Base-by-base conservation (phyloP, 2,888 invertebrate genomes). In the Agapostemon virescens region DNA sequence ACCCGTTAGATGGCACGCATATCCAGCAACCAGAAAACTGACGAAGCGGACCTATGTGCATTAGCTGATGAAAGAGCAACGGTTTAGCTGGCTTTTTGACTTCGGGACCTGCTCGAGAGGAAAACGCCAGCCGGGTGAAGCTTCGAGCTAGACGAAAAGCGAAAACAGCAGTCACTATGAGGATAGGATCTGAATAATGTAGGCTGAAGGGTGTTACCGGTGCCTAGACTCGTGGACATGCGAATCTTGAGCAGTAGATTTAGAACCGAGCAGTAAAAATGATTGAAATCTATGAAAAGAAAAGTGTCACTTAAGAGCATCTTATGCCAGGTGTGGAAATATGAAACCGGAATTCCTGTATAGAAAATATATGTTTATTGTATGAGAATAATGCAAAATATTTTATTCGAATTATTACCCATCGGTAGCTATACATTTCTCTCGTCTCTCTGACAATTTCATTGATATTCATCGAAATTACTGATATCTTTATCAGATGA, bases 61-160 rank as follows among this genome's bases (percentile, higher is more conserved):
- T 86, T 86, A 86, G 86, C 81, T 86, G 83, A 86, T 86, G 86
- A 86, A 81, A 63, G 79, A 68, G 74, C 69, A 67, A 71, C 69
- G 75, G 74, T 83, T 86, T 77, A 81, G 84, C 81, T 61, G 64
- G 71, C 52, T 72, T 55, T 74, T 68, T 61, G 71, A 73, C 68
- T 40, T 77, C 72, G 58, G 74, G 61, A 71, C 64, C 82, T 67
- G 38, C 20, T 36, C 55, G 61, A 20, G 58, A 38, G 66, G 67
- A 55, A 73, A 70, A 67, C 68, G 49, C 52, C 26, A 30, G 36
- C 20, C 55, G 58, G 38, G 9, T 30, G 63, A 33, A 26, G 17
- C 30, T 42, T 7, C 30, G 61, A 15, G 26, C 45, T 33, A 49
- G 38, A 13, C n/a, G 49, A 40, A 58, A 38, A 33, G 23, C 42